Evolutionary conservation across 2,888 invertebrate genomes (phyloP), one percentile per base, ranked within the genome.

Genomic region (Epinotia ramella): DNA sequence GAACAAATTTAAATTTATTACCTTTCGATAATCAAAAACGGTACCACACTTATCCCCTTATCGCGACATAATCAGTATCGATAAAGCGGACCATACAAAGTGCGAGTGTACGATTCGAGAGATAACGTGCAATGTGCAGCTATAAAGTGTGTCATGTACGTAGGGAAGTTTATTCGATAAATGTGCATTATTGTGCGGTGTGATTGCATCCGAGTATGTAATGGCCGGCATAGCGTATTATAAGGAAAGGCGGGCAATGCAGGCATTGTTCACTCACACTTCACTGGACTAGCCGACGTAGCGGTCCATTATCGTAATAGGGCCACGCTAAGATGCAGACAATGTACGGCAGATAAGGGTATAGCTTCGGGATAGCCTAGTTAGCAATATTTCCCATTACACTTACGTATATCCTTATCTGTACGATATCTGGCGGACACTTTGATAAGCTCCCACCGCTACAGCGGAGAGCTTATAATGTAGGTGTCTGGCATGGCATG

Each of bases 261-360:
- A 59, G 62, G 73, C 71, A 71, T 78, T 76, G 78, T 78, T 78
- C 69, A 72, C 77, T 78, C 73, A 77, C 73, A 60, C 75, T 75
- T 66, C 65, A 71, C 68, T 67, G 20, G 65, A 18, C 49, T 56
- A 59, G 60, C 53, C 56, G 53, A 44, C 63, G 18, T 53, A 62
- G 56, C 73, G 72, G 63, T 81, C 84, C 86, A 88, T 86, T 88
- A 88, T 83, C 82, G 84, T 86, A 88, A 88, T 86, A 83, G 81
- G 84, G 83, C 83, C 82, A 80, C 77, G 81, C 84, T 87, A 84
- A 89, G 89, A 91, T 88, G 85, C 84, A 87, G 86, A 89, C 89
- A 90, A 88, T 90, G 84, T 87, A 79, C 79, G 73, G 73, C 65
- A 80, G 89, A 91, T 91, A 90, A 87, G 84, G 82, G 78, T 81